phyloP scores from a whole-genome alignment of 2,113 vertebrate genomes.

The Saiga tatarica region DNA sequence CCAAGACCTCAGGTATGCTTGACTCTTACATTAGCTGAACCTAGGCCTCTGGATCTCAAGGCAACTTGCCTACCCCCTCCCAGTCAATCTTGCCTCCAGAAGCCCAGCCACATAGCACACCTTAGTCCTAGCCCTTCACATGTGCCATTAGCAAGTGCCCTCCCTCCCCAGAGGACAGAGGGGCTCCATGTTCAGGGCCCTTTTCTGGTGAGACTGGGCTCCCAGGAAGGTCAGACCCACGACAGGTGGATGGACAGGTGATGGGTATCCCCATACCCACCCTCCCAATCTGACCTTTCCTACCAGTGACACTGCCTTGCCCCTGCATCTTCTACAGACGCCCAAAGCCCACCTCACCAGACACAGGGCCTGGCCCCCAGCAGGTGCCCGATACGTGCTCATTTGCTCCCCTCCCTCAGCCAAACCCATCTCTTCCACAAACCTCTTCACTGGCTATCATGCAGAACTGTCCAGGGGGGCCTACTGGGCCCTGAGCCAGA shows the following conservation, averaged over 20 bases:
- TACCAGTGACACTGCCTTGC: background rate
- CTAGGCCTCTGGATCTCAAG: background rate
- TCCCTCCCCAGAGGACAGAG: background rate
- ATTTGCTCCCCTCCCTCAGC: background rate
- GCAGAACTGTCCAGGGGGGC: background rate
- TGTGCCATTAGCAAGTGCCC: background rate
- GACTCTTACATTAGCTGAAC: background rate
- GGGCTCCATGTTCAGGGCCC: background rate
- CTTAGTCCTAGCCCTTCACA: background rate
- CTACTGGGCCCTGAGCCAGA: background rate
- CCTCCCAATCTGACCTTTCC: background rate
- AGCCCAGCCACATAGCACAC: background rate
- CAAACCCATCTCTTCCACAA: background rate
- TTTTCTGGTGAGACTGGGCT: background rate
- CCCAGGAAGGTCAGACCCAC: background rate
- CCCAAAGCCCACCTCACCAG: background rate
- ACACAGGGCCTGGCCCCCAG: background rate
- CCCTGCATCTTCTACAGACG: background rate
- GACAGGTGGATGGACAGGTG: background rate
- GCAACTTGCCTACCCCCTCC: background rate
- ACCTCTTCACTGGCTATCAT: background rate
- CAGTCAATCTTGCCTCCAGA: background rate
- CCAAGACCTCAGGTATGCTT: background rate
- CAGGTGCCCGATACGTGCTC: background rate
- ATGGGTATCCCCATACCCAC: background rate